Conservation (phyloP, 2,797 vertebrate species). For the Sebastes ruberrimus region DNA sequence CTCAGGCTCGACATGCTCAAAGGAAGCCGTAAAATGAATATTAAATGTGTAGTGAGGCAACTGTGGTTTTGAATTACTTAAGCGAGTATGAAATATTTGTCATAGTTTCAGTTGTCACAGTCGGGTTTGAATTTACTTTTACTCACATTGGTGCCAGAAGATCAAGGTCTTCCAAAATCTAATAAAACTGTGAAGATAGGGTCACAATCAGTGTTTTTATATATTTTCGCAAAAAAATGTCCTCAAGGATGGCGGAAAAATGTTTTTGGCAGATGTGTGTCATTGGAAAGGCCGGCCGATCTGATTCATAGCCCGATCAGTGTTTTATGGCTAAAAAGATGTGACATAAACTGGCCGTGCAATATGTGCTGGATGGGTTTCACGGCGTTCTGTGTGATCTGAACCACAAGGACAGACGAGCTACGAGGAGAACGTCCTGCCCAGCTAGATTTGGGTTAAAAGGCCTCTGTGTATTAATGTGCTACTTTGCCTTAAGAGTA, state of each 20-base stretch:
- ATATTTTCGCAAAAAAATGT: constrained; percentile 2
- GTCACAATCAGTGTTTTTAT: neutral
- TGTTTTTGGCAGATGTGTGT: constrained; percentile 40
- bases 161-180: constrained; percentile 11
- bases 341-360: constrained; percentile 50
- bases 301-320: constrained; percentile 43
- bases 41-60: constrained; percentile 15
- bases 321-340: constrained; percentile 42
- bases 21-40: constrained; percentile 25
- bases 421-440: neutral
- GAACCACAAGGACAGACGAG: constrained; percentile 28
- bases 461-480: neutral
- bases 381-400: constrained; percentile 25
- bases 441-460: constrained; percentile 17
- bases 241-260: constrained; percentile 21
- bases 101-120: constrained; percentile 5
- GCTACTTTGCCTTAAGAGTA: constrained; percentile 1
- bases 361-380: constrained; percentile 31
- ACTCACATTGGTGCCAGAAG: neutral
- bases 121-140: constrained; percentile 16
- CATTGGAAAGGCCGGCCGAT: constrained; percentile 24
- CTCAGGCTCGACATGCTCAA: constrained; percentile 2
- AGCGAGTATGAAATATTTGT: constrained; percentile 18
- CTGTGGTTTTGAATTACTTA: constrained; percentile 20
- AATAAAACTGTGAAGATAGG: constrained; percentile 11